Percentiles rank a stretch among this genome's conserved stretches.
Evolutionary conservation across 2,888 invertebrate genomes (phyloP).

Genomic region (Drosophila paramelanica): DNA sequence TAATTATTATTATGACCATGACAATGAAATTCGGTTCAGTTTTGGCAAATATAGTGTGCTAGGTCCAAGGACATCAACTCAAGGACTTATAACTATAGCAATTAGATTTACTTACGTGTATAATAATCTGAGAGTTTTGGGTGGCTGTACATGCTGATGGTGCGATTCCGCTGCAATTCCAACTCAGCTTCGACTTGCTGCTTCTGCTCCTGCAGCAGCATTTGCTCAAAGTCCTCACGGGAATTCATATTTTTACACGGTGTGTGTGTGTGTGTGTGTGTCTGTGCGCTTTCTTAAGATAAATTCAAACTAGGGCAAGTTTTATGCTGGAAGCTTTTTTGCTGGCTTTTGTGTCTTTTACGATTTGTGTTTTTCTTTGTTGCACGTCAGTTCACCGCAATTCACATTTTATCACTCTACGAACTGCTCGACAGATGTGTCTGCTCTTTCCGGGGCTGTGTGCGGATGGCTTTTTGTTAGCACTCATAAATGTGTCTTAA

Average conservation of each 20-base stretch:
- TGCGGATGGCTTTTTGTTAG: constrained; percentile 8
- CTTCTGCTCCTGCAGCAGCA: constrained; percentile 34
- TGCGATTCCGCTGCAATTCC: constrained; percentile 43
- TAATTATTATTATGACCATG: too few relatives aligned
- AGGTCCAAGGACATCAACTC: too few relatives aligned
- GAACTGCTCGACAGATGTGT: constrained; percentile 24
- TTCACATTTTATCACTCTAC: constrained; percentile 57
- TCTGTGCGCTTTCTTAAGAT: constrained; percentile 26
- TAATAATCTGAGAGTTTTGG: constrained; percentile 81
- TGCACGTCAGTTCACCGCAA: constrained; percentile 45
- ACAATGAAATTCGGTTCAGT: too few relatives aligned
- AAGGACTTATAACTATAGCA: background rate
- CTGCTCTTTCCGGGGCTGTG: constrained; percentile 6
- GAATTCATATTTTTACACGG: constrained; percentile 37
- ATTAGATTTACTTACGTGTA: constrained; percentile 66
- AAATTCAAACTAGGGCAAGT: constrained; percentile 63
- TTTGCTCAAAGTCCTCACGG: constrained; percentile 43
- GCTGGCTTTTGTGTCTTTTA: constrained; percentile 13
- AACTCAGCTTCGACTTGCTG: constrained; percentile 35
- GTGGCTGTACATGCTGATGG: constrained; percentile 57
- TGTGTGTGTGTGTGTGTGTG: constrained; percentile 11
- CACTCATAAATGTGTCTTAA: constrained; percentile 36
- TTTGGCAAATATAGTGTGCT: too few relatives aligned
- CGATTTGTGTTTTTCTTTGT: constrained; percentile 20
- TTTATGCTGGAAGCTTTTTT: constrained; percentile 28